Conservation (phyloP, 2,113 vertebrate species). For the Caloenas nicobarica region DNA sequence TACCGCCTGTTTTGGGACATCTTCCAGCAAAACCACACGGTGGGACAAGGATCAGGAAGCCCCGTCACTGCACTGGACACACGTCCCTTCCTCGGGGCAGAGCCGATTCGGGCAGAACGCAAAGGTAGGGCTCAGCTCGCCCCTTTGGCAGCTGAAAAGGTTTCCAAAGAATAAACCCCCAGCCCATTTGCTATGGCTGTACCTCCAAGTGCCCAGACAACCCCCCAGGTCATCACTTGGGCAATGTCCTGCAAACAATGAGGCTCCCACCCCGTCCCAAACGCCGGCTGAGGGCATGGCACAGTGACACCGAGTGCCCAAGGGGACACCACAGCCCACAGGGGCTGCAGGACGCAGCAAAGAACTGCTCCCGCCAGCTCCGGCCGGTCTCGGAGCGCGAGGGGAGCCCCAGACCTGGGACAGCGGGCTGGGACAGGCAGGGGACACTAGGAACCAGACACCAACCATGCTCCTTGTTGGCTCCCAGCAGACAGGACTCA, state of each 20-base stretch:
- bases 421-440: not conserved
- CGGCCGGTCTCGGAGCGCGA: not conserved
- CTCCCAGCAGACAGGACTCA: not conserved
- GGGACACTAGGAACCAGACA: not conserved
- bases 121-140: not conserved
- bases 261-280: not conserved
- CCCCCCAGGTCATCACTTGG: not conserved
- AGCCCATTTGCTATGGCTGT: not conserved
- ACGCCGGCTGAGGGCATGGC: not conserved
- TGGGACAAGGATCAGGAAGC: not conserved
- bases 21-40: not conserved
- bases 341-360: not conserved
- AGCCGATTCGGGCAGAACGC: not conserved
- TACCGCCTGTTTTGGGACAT: not conserved
- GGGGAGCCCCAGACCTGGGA: not conserved
- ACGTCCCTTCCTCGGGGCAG: not conserved
- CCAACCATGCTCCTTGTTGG: not conserved
- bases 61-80: accelerated
- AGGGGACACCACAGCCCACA: accelerated
- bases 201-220: not conserved
- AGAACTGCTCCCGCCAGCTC: not conserved
- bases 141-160: not conserved
- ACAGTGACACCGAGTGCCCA: not conserved
- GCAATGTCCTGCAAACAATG: not conserved
- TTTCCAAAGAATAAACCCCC: not conserved